Evolutionary conservation across 2,113 vertebrate genomes (phyloP).

Genomic region (Pedionomus torquatus): DNA sequence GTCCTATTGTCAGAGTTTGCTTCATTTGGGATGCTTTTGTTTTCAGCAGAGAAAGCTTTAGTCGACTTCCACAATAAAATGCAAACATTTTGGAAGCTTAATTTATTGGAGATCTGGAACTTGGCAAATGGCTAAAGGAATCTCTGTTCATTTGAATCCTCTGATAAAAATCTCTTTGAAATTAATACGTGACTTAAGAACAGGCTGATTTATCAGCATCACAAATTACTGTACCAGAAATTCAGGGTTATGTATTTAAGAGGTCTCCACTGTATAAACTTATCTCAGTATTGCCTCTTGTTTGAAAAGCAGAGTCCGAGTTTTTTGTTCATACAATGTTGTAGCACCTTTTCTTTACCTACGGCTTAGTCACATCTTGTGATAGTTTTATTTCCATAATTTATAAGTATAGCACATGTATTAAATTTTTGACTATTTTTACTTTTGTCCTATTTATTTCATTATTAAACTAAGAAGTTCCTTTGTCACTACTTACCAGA

Average conservation of each 20-base stretch:
- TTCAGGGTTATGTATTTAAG: constrained; percentile 55
- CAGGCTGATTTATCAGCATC: constrained; percentile 6
- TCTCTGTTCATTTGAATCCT: constrained; percentile 31
- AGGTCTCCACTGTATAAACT: constrained; percentile 68
- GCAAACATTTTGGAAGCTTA: background rate
- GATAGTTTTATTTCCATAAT: constrained; percentile 60
- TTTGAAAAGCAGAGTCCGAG: constrained; percentile 30
- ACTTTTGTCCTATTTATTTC: constrained; percentile 72
- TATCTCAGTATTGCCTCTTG: constrained; percentile 41
- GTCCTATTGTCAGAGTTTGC: background rate
- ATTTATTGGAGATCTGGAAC: constrained; percentile 30
- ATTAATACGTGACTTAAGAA: constrained; percentile 22
- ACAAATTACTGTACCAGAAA: constrained; percentile 12
- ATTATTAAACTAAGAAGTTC: constrained; percentile 58
- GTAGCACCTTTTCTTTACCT: constrained; percentile 61
- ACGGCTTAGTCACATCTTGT: constrained; percentile 40
- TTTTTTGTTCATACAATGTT: background rate
- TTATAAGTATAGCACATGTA: constrained; percentile 68
- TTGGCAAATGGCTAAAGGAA: constrained; percentile 9
- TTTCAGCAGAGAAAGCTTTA: constrained; percentile 8
- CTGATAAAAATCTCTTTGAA: constrained; percentile 51
- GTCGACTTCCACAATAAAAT: background rate
- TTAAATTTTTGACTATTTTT: constrained; percentile 70
- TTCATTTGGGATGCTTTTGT: constrained; percentile 27
- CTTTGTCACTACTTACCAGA: constrained; percentile 36